Percentiles rank a stretch among this genome's conserved stretches.
phyloP scores from a whole-genome alignment of 1,140 invertebrate species.

The Tetragonula clypearis region DNA sequence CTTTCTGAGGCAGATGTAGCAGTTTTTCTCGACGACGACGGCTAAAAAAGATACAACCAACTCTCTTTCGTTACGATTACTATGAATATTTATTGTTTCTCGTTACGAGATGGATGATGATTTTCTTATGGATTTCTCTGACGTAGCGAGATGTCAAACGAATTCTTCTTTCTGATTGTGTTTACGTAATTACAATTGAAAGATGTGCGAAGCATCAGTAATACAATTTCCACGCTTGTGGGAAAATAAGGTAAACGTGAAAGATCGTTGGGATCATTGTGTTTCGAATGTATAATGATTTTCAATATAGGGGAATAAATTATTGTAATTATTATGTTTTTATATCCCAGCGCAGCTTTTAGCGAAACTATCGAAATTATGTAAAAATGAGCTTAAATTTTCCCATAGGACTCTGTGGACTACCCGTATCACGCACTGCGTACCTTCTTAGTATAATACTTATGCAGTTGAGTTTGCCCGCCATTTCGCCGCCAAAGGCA shows the following conservation, averaged over 20 bases:
- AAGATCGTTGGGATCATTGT: not conserved
- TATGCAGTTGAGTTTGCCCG: conserved; percentile 96
- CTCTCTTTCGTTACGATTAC: too few species aligned
- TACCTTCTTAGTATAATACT: conserved; percentile 99
- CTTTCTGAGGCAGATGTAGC: not conserved
- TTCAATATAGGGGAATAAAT: too few species aligned
- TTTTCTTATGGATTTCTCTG: too few species aligned
- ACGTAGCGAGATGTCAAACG: too few species aligned
- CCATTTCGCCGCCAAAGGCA: conserved; percentile 97
- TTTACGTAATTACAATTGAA: not conserved
- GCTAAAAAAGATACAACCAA: too few species aligned
- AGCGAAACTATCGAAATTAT: too few species aligned
- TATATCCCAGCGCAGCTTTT: too few species aligned
- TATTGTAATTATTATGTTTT: too few species aligned
- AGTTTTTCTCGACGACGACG: too few species aligned
- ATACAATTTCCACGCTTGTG: not conserved
- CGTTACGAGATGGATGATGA: too few species aligned
- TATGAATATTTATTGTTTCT: too few species aligned
- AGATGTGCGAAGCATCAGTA: not conserved
- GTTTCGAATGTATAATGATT: not conserved
- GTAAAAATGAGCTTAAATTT: not conserved
- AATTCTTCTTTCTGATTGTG: not conserved
- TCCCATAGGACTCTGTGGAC: not conserved
- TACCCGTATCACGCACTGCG: conserved; percentile 29
- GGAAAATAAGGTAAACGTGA: not conserved